Conservation (phyloP, 37 sponge, comb jelly and placozoan genomes). For the Spongilla lacustris region DNA sequence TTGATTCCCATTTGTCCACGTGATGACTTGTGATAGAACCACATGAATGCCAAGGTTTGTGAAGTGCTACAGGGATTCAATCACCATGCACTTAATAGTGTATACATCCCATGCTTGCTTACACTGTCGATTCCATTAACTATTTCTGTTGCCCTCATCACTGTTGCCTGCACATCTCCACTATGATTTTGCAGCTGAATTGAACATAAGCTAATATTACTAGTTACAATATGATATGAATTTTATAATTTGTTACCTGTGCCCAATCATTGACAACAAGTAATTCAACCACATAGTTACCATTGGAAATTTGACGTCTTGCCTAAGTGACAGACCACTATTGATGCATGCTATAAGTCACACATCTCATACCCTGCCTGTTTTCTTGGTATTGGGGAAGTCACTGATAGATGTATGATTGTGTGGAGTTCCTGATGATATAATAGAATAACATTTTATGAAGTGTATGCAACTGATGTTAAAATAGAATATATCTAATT, state of each 20-base stretch:
- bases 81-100: background rate
- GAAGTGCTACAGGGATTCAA: conserved; percentile 5
- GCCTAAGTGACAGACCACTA: background rate
- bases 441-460: background rate
- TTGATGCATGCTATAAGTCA: background rate
- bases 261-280: background rate
- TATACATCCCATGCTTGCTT: background rate
- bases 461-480: no score
- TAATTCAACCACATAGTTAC: background rate
- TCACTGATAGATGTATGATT: background rate
- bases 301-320: background rate
- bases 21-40: conserved; percentile 35
- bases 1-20: conserved; percentile 27
- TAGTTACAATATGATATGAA: background rate
- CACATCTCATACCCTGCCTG: background rate
- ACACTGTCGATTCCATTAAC: conserved; percentile 41
- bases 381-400: background rate
- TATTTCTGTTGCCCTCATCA: conserved; percentile 22
- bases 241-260: background rate
- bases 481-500: no score
- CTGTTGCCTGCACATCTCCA: conserved; percentile 4
- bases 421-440: background rate
- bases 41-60: conserved; percentile 27
- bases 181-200: background rate
- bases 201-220: background rate